Evolutionary conservation across 2,797 vertebrate species (phyloP), one percentile per base, ranked within the genome.

Genomic region (Gadopsis marmoratus): DNA sequence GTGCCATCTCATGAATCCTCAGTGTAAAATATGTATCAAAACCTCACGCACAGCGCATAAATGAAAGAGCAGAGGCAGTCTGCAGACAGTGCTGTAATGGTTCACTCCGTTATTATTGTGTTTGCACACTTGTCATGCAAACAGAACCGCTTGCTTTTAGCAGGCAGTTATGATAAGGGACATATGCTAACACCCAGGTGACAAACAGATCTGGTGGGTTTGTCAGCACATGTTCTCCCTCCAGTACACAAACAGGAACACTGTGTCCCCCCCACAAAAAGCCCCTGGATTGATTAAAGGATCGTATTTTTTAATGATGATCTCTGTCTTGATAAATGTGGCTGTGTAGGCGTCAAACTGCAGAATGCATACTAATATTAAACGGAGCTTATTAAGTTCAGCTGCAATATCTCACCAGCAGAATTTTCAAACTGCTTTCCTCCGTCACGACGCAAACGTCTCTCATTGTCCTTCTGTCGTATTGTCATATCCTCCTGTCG

Each of bases 311-410:
- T 31, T 21, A 19, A 59, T 66, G 63, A 43, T 47, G 12, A 10
- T 70, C 29, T 65, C 63, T 37, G 39, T 66, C 3, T 39, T 69
- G 31, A 2, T 67, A 12, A 21, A 71, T 2, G 73, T 55, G 56
- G n/a, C 31, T 7, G 41, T 31, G 74, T 33, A 5, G 77, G 81
- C 7, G 71, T 39, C 50, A 4, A 70, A 9, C 65, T 21, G 68
- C 61, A 68, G 51, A 58, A 74, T 31, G 43, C 61, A 21, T 39
- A 67, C 79, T 68, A 63, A 81, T 83, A 67, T 85, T 74, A 55
- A 85, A 60, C 41, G 9, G 45, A 37, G 65, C 51, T 81, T 63
- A 75, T 78, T 74, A 62, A 65, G 31, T 77, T 70, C 3, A 29
- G 41, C 76, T 71, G 31, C 67, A 37, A 11, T 50, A 35, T 70